Conservation (phyloP, 2,797 vertebrate genomes). For the Channa striata region DNA sequence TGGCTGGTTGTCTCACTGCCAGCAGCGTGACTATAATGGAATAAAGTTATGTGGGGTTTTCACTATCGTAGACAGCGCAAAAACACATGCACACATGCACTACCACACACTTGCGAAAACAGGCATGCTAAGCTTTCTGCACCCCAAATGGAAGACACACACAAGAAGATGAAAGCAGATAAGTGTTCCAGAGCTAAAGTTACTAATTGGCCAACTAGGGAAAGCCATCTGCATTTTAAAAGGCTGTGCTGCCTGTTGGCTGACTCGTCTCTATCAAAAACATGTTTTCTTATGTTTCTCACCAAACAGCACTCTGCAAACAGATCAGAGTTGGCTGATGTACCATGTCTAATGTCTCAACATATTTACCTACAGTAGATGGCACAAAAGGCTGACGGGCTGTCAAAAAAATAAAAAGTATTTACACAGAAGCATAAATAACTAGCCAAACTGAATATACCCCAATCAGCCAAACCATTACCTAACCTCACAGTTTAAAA, state of each 20-base stretch:
- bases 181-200: conserved; percentile 79
- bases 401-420: conserved; percentile 22
- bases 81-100: conserved; percentile 21
- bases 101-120: conserved; percentile 54
- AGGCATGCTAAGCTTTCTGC: conserved; percentile 48
- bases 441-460: conserved; percentile 6
- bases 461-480: no score
- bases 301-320: conserved; percentile 54
- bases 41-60: conserved; percentile 45
- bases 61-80: conserved; percentile 36
- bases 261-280: conserved; percentile 73
- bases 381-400: conserved; percentile 27
- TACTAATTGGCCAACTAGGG: conserved; percentile 86
- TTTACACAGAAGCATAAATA: conserved; percentile 6
- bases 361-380: conserved; percentile 59
- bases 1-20: conserved; percentile 37
- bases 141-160: conserved; percentile 69
- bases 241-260: conserved; percentile 70
- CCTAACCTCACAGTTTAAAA: no score
- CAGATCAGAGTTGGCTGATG: conserved; percentile 62
- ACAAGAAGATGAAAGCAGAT: conserved; percentile 79
- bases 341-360: conserved; percentile 50
- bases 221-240: conserved; percentile 82
- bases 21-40: conserved; percentile 29
- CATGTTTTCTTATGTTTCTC: conserved; percentile 68